A percentile compares a stretch with the other conserved stretches of the same genome.
These are phyloP conservation scores for Archivesica marissinica DNA, from an alignment of 1,140 invertebrate genomes.

Conservation along the genomic window DNA sequence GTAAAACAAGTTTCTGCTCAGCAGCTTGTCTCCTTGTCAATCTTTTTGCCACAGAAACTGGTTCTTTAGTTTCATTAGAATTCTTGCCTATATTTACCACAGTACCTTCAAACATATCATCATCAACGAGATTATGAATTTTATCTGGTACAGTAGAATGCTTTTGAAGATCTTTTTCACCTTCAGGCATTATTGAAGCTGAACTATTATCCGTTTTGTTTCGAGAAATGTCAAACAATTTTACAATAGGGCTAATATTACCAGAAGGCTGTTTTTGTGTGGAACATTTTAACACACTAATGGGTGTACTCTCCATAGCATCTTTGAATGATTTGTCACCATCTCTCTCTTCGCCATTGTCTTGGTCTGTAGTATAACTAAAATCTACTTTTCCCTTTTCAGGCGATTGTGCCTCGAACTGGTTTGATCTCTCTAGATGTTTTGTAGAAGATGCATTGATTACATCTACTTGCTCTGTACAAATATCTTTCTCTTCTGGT, in stretches of 20 bases:
- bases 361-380: neutral
- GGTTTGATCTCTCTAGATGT: neutral
- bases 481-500: neutral
- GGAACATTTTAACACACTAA: neutral
- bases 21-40: slow-evolving; percentile 54
- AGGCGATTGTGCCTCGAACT: slow-evolving; percentile 30
- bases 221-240: slow-evolving; percentile 8
- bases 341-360: neutral
- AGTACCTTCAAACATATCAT: neutral
- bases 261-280: neutral
- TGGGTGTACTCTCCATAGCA: neutral
- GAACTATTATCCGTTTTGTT: neutral
- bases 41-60: neutral
- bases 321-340: neutral
- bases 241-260: neutral
- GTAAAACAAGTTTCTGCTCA: slow-evolving; percentile 45
- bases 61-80: neutral
- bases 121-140: no score
- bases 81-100: neutral
- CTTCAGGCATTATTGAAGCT: neutral
- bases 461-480: no score
- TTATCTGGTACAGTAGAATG: no score
- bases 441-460: neutral
- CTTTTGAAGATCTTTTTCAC: neutral
- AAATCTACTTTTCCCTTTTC: neutral